Evolutionary conservation across 1,140 invertebrate species (phyloP), one percentile per base, ranked within the genome.

Genomic region (Drosophila pseudoananassae): DNA sequence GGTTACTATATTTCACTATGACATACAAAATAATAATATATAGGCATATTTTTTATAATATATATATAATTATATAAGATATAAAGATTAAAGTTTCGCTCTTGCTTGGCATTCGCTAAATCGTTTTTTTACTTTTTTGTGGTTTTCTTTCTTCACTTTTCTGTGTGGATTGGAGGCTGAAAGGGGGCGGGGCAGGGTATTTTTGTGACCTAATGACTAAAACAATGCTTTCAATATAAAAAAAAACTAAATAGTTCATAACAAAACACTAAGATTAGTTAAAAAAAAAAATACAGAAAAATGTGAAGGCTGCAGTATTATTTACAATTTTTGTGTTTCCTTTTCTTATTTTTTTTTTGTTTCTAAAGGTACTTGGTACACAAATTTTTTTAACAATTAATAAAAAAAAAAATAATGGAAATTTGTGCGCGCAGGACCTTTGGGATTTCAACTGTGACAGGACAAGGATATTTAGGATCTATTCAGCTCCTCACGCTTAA

Each of bases 401-500:
- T 20, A 36, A 46, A 20, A 46, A 46, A 46, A 46, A 46, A 20
- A 46, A 46, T 23, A 20, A 46, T 20, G 14, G 8, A 17, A 46
- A 46, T 46, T 46, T 46, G 43, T 46, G 43, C 43, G n/a, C 40
- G 40, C 40, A 43, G 40, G 40, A 14, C 40, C 15, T n/a, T 40
- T 40, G 38, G 38, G 38, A 40, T 40, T 10, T 31, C 31, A 9
- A 31, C 12, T 36, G 33, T 36, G 33, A n/a, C 12, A 4, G 33
- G 33, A 36, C 33, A 36, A 10, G 33, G 33, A 36, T 36, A 12
- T 25, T 80, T 40, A 90, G 50, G 74, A 71, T 27, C 77, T 75
- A 53, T 90, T 90, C 9, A 92, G 72, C 52, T 90, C 69, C 2
- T 91, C 82, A 3, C 80, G 81, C 50, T 92, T 92, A 6, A 96